Evolutionary conservation across 2,797 vertebrate genomes (phyloP), one percentile per base, ranked within the genome.

Genomic region (Limosa lapponica): DNA sequence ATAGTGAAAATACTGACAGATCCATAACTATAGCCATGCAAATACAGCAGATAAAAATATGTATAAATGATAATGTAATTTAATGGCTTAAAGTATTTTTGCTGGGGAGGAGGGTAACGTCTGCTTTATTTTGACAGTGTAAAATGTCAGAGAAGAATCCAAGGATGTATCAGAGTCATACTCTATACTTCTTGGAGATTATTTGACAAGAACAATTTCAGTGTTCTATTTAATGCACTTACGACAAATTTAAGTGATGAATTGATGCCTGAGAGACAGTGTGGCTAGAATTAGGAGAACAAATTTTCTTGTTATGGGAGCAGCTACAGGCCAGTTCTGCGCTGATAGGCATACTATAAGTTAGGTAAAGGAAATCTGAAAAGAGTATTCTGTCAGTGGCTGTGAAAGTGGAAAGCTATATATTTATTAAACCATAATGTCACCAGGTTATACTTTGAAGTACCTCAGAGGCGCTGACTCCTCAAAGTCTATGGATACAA

Each of bases 141-240:
- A 89, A 94, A 96, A 95, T 94, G 92, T 95, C 93, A 95, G 93
- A 94, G 95, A 84, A 94, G 95, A 95, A 97, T 91, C 82, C 93
- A 58, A 88, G 90, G 95, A 96, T 96, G 93, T 83, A 95, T 94
- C 90, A 95, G 91, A 97, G 94, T 95, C 97, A 95, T 73, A 95
- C 88, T 96, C 96, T 37, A 94, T 96, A 86, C 79, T 92, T 97
- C 97, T 95, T 87, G 80, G 74, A 93, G 96, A 95, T 97, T 97
- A 97, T 97, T 97, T 98, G 97, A 98, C 97, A 98, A 97, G 97
- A 97, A 96, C 97, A 97, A 98, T 98, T 97, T 97, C 95, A 90
- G 95, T 97, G 97, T 91, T 97, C 96, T 95, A 95, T 95, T 97
- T 98, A 98, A 98, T 90, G 75, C 91, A 88, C 85, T 97, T 97